Conservation (phyloP, 2,888 invertebrate species). For the Trachelus iudaicus region DNA sequence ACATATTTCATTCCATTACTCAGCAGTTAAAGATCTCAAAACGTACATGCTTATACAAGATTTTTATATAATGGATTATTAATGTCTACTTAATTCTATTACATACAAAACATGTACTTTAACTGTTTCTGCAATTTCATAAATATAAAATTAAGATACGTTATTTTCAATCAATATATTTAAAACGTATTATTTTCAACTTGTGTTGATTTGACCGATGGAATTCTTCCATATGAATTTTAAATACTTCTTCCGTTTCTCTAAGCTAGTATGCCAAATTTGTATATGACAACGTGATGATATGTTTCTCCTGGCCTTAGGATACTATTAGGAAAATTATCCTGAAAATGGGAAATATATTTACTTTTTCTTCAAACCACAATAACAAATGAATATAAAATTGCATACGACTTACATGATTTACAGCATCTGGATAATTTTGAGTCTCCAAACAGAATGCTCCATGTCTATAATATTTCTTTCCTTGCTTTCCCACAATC, state of each 20-base stretch:
- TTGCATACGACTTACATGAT: constrained; percentile 73
- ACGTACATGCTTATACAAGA: neutral
- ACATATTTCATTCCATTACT: neutral
- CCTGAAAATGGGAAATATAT: constrained; percentile 67
- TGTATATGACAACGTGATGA: constrained; percentile 78
- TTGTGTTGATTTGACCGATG: neutral
- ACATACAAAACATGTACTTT: neutral
- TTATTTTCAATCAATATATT: constrained; percentile 9
- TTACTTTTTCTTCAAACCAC: constrained; percentile 2
- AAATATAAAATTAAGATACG: neutral
- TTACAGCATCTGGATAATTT: constrained; percentile 90
- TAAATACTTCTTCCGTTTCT: neutral
- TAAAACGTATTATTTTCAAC: constrained; percentile 4
- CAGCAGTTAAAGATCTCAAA: neutral
- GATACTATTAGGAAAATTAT: constrained; percentile 80
- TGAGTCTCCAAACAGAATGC: constrained; percentile 93
- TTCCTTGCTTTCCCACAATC: constrained; percentile 77
- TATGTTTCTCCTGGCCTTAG: constrained; percentile 80
- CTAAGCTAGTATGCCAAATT: constrained; percentile 70
- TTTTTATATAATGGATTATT: neutral
- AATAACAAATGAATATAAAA: constrained; percentile 25
- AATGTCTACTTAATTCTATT: neutral
- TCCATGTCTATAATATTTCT: constrained; percentile 78
- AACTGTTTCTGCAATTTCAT: neutral
- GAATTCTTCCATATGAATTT: neutral